Evolutionary conservation across 1,140 invertebrate species (phyloP).

Genomic region (Plectrocnemia conspersa): DNA sequence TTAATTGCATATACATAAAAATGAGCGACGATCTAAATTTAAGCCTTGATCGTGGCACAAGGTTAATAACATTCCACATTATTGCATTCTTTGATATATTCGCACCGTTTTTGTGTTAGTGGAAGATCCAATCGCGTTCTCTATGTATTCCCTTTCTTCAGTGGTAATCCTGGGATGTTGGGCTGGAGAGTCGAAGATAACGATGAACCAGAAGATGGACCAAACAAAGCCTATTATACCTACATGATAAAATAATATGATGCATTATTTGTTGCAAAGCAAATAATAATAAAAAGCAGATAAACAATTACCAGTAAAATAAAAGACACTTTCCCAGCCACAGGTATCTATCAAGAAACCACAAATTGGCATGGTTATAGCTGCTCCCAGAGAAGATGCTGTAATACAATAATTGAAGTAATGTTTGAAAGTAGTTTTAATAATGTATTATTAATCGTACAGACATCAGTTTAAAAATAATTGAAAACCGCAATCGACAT

Average conservation of each 20-base stretch:
- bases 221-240: slow-evolving; percentile 68
- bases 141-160: slow-evolving; percentile 77
- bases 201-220: slow-evolving; percentile 78
- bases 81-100: slow-evolving; percentile 12
- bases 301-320: slow-evolving; percentile 63
- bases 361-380: slow-evolving; percentile 75
- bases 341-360: slow-evolving; percentile 72
- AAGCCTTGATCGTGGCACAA: not conserved
- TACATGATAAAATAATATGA: slow-evolving; percentile 30
- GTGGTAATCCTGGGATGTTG: slow-evolving; percentile 79
- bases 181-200: slow-evolving; percentile 80
- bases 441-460: too few relatives aligned
- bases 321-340: slow-evolving; percentile 83
- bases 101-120: slow-evolving; percentile 49
- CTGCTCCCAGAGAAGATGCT: slow-evolving; percentile 78
- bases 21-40: too few relatives aligned
- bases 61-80: not conserved
- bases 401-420: too few relatives aligned
- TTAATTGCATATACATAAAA: not conserved
- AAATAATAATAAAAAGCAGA: not conserved
- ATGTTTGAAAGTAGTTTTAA: too few relatives aligned
- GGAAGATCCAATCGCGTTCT: slow-evolving; percentile 62
- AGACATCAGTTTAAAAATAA: too few relatives aligned
- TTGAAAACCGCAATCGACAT: too few relatives aligned
- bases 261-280: not conserved